Evolutionary conservation across 2,888 invertebrate species (phyloP), one percentile per base, ranked within the genome.

Genomic region (Volucella inflata): DNA sequence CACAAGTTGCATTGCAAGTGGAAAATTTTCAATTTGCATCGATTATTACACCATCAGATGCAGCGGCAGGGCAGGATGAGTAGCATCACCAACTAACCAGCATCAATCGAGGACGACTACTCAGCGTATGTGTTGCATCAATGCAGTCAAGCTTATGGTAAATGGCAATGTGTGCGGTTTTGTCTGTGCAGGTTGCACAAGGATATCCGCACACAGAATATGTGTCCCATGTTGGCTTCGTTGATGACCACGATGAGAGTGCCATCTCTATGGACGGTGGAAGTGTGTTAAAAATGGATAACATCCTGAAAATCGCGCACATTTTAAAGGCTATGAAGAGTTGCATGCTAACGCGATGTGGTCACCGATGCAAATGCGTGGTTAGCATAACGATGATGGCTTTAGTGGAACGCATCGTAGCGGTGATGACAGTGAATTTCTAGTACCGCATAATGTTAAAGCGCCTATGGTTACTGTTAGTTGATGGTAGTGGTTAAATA

Each of bases 261-360:
- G 62, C 55, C 44, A 59, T 71, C 71, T 70, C 65, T 65, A 50
- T 72, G 68, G 68, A 53, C 70, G 70, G 30, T 76, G 67, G 71
- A 50, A 85, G 85, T 76, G 50, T 67, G 85, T 85, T 85, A 81
- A 85, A 85, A 62, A 81, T 85, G 76, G 67, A 85, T 76, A 68
- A 71, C 80, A 65, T 85, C 81, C 81, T 81, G 85, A 60, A 81
- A 67, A 76, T 76, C 67, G 71, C 80, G 80, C 59, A 60, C 70
- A 68, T 84, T 80, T 76, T 65, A 85, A 85, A 76, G 17, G 65
- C 84, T 40, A 57, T 36, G 50, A 62, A 74, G 57, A 75, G 80
- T 76, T 60, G 51, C 57, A 81, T 57, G 46, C 55, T 81, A 81
- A 76, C 65, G 76, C 67, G 71, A 55, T 85, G 81, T 71, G 85